Conservation (phyloP, 2,797 vertebrate species). For the Gadopsis bispinosus region DNA sequence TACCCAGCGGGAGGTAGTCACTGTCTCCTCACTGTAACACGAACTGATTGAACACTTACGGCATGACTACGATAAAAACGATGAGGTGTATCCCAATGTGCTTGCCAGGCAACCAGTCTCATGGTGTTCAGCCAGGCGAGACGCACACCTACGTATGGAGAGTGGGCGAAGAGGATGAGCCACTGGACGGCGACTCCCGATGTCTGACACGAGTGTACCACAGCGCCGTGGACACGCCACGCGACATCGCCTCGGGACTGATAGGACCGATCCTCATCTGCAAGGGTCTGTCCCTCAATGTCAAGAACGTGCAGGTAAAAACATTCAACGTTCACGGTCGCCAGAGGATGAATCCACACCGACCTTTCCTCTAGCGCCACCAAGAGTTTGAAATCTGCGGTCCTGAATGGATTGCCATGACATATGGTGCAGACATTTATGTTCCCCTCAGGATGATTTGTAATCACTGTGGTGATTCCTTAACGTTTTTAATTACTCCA, state of each 20-base stretch:
- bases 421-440: not conserved
- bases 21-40: constrained; percentile 3
- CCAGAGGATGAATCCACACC: not conserved
- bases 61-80: not conserved
- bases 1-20: constrained; percentile 86
- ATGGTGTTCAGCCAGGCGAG: constrained; percentile 90
- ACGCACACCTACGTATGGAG: constrained; percentile 90
- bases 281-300: constrained; percentile 91
- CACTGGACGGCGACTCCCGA: constrained; percentile 87
- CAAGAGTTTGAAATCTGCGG: not conserved
- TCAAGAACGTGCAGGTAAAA: constrained; percentile 92
- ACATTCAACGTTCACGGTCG: not conserved
- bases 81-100: not conserved
- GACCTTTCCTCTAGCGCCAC: not conserved
- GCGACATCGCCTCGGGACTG: constrained; percentile 94
- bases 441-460: not conserved
- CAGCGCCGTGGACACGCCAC: constrained; percentile 90
- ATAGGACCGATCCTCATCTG: constrained; percentile 96
- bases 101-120: constrained; percentile 86
- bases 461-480: not conserved
- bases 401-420: not conserved
- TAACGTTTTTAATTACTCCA: not conserved
- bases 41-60: not conserved
- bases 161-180: constrained; percentile 90
- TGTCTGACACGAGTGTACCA: constrained; percentile 96